These are phyloP conservation scores for cattle (Bos taurus) DNA, from an alignment of 2,113 vertebrate species.

Conservation along the genomic window DNA sequence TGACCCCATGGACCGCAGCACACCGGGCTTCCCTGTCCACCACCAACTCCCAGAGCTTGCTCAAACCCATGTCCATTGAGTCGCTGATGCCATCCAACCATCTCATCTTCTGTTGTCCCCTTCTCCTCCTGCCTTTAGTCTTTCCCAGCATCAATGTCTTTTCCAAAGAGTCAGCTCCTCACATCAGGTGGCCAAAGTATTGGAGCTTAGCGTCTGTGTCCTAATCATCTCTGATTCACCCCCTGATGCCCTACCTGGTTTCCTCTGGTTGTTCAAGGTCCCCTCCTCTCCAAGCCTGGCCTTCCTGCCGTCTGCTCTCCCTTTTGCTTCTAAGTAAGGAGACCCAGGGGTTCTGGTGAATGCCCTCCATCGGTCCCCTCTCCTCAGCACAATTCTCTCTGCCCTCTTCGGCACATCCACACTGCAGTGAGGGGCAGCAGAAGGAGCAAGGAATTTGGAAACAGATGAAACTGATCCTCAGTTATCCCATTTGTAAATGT, in stretches of 20 bases:
- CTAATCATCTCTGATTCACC: background rate
- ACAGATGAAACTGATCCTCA: background rate
- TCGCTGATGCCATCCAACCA: background rate
- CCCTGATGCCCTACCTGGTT: background rate
- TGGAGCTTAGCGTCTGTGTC: background rate
- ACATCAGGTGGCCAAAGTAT: background rate
- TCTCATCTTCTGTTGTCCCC: background rate
- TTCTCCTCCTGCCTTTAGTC: background rate
- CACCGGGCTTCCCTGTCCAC: background rate
- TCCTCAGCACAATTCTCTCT: background rate
- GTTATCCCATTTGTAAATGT: background rate
- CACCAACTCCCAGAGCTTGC: background rate
- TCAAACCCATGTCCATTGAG: background rate
- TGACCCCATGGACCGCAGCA: background rate
- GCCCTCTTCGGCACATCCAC: background rate
- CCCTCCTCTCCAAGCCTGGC: background rate
- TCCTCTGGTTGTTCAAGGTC: background rate
- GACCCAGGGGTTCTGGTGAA: background rate
- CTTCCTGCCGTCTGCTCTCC: background rate
- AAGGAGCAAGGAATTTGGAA: background rate
- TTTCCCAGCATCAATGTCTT: background rate
- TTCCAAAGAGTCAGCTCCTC: background rate
- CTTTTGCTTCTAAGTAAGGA: background rate
- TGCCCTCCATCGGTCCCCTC: background rate
- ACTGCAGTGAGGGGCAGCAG: background rate